Evolutionary conservation across 2,797 vertebrate genomes (phyloP).

Genomic region (Oryzias dopingdopingensis): DNA sequence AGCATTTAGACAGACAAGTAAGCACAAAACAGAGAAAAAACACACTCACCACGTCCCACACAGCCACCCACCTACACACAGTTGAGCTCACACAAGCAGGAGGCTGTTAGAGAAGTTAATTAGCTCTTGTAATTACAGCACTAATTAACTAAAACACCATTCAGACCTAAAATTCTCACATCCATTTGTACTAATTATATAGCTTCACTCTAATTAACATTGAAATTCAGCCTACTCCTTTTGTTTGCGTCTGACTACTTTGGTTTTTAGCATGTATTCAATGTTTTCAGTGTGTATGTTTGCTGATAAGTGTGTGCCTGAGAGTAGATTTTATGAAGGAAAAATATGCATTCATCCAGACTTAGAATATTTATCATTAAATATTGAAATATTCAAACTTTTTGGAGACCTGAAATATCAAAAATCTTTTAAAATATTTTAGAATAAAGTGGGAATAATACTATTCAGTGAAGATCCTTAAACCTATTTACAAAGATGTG

Average conservation of each 20-base stretch:
- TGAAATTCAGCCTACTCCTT: conserved; percentile 77
- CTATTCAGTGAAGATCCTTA: too few species aligned
- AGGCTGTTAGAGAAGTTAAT: conserved; percentile 80
- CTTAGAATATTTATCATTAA: too few species aligned
- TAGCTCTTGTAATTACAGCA: conserved; percentile 86
- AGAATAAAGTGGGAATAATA: too few species aligned
- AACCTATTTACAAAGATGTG: neutral
- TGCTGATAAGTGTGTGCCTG: conserved; percentile 1
- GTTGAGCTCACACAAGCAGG: conserved; percentile 73
- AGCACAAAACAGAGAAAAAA: conserved; percentile 37
- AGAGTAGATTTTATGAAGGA: conserved; percentile 18
- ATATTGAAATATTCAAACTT: conserved; percentile 24
- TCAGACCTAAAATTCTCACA: conserved; percentile 88
- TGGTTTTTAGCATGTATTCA: conserved; percentile 25
- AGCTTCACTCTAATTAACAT: conserved; percentile 83
- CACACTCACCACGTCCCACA: conserved; percentile 39
- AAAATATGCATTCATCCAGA: conserved; percentile 1
- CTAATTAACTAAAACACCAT: conserved; percentile 90
- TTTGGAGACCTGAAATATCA: conserved; percentile 20
- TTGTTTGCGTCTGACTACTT: conserved; percentile 73
- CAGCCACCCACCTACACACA: conserved; percentile 71
- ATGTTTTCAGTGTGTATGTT: conserved; percentile 13
- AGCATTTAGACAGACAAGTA: conserved; percentile 37
- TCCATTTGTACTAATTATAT: conserved; percentile 88
- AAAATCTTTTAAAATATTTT: neutral